Base-by-base conservation (phyloP, 2,113 vertebrate species). In the Tichodroma muraria region DNA sequence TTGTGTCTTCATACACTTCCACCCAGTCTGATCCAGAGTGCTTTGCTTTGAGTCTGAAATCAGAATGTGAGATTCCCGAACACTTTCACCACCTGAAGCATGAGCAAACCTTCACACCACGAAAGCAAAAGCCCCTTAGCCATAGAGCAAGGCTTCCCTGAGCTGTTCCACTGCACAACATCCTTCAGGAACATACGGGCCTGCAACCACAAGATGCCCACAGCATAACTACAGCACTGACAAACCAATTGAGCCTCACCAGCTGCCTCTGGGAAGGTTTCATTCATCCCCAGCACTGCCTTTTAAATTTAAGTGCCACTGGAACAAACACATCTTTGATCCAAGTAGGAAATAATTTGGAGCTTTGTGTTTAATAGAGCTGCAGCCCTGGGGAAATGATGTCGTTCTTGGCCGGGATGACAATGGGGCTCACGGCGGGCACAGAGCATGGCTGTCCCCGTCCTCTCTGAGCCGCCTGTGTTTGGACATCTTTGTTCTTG, bases 241-340 rank as follows among this genome's bases (percentile, higher is more conserved):
- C 84, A 85, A 86, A 95, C 83, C 94, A 66, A 90, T 15, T 93
- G 94, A 95, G 54, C 65, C 63, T 80, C 91, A 53, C 90, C 97
- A 97, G 94, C 96, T 97, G 96, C 91, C 57, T 6, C 89, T 78
- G 82, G 92, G 93, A 89, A 96, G 82, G 70, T 80, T 80, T 91
- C 92, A 95, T 95, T 97, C 89, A 96, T 87, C 60, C 90, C 80
- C 89, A 90, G 52, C 63, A 81, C 69, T 97, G 95, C 94, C 91
- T 97, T 96, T 97, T 96, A 64, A 85, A 96, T 63, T 97, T 84
- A 94, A 97, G 96, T 97, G 80, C 93, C 95, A 80, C 92, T 87
- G 94, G 79, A 97, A 97, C 96, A 96, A 97, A 82, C 81, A 76
- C 89, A 91, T 95, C 94, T 96, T 97, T 97, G 95, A 97, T 96